These are phyloP conservation scores for Prinia subflava DNA, from an alignment of 2,113 vertebrate species.

Conservation along the genomic window DNA sequence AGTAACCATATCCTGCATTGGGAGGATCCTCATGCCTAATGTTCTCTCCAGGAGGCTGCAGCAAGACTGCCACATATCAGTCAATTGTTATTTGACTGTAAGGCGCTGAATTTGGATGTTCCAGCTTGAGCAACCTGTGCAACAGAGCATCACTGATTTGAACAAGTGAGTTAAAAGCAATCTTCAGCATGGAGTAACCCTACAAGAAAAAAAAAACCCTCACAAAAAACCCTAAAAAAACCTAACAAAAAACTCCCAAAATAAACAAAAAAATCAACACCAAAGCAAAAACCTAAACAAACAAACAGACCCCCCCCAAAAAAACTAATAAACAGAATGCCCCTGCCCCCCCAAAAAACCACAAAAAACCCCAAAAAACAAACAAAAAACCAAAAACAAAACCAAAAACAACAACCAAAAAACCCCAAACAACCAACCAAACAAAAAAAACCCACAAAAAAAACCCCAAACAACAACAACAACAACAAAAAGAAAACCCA, in stretches of 20 bases:
- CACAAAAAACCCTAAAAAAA: background rate
- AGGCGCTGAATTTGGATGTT: background rate
- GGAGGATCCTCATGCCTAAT: background rate
- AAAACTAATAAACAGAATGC: no score
- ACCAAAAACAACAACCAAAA: no score
- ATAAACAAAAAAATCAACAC: background rate
- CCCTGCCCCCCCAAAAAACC: no score
- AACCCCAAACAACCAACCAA: no score
- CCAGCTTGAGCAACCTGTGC: background rate
- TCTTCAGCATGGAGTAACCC: background rate
- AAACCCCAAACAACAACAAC: no score
- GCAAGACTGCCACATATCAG: background rate
- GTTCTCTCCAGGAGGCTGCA: background rate
- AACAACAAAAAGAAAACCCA: no score
- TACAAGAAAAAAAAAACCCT: background rate
- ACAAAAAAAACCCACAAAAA: no score
- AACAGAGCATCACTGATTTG: background rate
- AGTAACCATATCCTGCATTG: fast-evolving
- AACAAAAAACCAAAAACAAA: background rate
- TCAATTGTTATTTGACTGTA: background rate
- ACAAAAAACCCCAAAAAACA: background rate
- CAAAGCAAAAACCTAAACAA: background rate
- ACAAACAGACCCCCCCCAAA: fast-evolving
- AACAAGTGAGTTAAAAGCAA: background rate
- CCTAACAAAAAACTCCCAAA: background rate